phyloP scores from a whole-genome alignment of 2,888 invertebrate genomes.

The Conus canariensis region DNA sequence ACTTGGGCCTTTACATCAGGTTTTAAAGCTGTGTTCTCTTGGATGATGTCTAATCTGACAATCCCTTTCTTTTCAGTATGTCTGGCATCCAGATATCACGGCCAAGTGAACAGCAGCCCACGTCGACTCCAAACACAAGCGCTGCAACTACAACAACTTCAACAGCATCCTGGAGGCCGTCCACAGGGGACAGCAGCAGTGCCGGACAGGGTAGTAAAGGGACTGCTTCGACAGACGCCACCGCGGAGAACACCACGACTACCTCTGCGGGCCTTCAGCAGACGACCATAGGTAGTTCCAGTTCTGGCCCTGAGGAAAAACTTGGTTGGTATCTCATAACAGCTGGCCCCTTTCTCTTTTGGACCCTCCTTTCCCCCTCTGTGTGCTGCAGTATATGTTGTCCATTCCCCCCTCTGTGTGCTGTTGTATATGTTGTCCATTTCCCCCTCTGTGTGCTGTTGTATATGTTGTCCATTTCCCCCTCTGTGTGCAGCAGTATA shows the following conservation, averaged over 20 bases:
- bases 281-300: not conserved
- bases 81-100: slow-evolving; percentile 36
- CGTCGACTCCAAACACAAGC: not conserved
- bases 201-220: not conserved
- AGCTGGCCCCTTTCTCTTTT: not conserved
- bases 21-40: too few species aligned
- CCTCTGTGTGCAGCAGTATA: too few species aligned
- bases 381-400: too few species aligned
- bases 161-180: not conserved
- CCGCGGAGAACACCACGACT: not conserved
- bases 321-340: not conserved
- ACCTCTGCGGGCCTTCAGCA: not conserved
- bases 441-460: too few species aligned
- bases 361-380: too few species aligned
- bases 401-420: too few species aligned
- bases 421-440: too few species aligned
- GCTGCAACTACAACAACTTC: not conserved
- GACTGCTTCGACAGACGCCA: not conserved
- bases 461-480: too few species aligned
- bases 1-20: too few species aligned
- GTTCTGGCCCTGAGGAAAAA: not conserved
- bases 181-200: not conserved
- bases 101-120: not conserved
- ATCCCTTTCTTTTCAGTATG: slow-evolving; percentile 6
- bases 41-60: too few species aligned